Base-by-base conservation (phyloP, 2,888 invertebrate species). In the Nudaria mundana region DNA sequence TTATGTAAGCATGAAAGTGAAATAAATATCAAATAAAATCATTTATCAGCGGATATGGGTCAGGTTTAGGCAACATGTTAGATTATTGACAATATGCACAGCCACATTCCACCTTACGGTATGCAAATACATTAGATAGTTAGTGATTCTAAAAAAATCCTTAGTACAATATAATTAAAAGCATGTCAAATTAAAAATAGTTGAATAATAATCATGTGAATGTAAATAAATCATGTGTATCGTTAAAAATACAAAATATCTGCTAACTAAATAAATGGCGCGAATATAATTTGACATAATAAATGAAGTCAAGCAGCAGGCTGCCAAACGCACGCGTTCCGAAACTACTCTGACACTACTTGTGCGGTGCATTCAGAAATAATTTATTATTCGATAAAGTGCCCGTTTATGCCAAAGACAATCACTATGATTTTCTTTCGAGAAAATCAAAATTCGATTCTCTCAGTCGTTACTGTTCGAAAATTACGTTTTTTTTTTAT, bases 301-400 rank as follows among this genome's bases (percentile, higher is more conserved):
- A 59, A 48, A 45, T 8, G 3, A 15, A 34, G 34, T 50, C 53
- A 56, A 59, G 46, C 37, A 30, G 30, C 5, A 41, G 36, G 54
- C 66, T 71, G 71, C 68, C 71, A 64, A 56, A 56, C 43, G 56
- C 71, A 70, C 50, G 35, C 52, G 47, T 41, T 45, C 54, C 40
- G 44, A 51, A 44, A 59, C 46, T 59, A 49, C 49, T 50, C 14
- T 14, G 34, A 30, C 40, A 43, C 52, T 41, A 62, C 66, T 66
- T 63, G 53, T 46, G 15, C 52, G 63, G 58, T 65, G 71, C 69
- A 69, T 68, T 39, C 53, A 39, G 53, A 65, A 63, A 66, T n/a
- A n/a, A n/a, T n/a, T n/a, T 62, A 64, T 66, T 66, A 65, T 62
- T 55, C 47, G 55, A 54, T 62, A 60, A 65, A 63, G 47, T 52